A percentile compares a stretch with the other conserved stretches of the same genome.
These are phyloP conservation scores for Chelidonichthys spinosus DNA, from an alignment of 2,797 vertebrate species.

Conservation along the genomic window DNA sequence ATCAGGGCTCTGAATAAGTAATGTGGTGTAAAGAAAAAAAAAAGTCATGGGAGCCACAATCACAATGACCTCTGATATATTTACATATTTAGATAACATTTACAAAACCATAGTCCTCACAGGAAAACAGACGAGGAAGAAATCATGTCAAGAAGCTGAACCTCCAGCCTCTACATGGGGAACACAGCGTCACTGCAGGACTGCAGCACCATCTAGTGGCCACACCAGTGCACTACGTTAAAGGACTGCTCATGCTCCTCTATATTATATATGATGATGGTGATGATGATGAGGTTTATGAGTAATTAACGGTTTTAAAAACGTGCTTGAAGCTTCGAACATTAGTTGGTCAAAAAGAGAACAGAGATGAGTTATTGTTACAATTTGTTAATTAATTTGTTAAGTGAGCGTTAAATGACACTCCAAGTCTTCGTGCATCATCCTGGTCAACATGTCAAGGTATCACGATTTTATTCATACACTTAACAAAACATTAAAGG, in stretches of 20 bases:
- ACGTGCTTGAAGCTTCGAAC: not conserved
- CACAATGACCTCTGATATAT: slow-evolving; percentile 14
- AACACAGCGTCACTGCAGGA: not conserved
- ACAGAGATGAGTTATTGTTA: slow-evolving; percentile 11
- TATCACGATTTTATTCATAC: not conserved
- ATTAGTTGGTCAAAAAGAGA: slow-evolving; percentile 31
- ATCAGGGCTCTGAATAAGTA: slow-evolving; percentile 63
- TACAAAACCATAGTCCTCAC: slow-evolving; percentile 12
- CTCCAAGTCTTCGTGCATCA: slow-evolving; percentile 34
- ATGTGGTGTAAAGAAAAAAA: slow-evolving; percentile 40
- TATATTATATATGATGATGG: not conserved
- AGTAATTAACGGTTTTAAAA: not conserved
- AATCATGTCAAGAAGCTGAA: not conserved
- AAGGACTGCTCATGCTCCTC: not conserved
- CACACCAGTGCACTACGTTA: slow-evolving; percentile 38
- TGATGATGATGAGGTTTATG: not conserved
- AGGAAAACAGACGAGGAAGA: not conserved
- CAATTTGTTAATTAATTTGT: slow-evolving; percentile 16
- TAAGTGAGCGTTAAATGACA: slow-evolving; percentile 22
- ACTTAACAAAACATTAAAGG: slow-evolving; percentile 1
- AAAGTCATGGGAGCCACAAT: slow-evolving; percentile 16
- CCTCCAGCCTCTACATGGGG: not conserved
- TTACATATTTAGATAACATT: not conserved
- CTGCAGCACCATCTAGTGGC: slow-evolving; percentile 70
- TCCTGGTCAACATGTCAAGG: not conserved